Evolutionary conservation across 2,797 vertebrate genomes (phyloP).

Genomic region (Taenioides sp.): DNA sequence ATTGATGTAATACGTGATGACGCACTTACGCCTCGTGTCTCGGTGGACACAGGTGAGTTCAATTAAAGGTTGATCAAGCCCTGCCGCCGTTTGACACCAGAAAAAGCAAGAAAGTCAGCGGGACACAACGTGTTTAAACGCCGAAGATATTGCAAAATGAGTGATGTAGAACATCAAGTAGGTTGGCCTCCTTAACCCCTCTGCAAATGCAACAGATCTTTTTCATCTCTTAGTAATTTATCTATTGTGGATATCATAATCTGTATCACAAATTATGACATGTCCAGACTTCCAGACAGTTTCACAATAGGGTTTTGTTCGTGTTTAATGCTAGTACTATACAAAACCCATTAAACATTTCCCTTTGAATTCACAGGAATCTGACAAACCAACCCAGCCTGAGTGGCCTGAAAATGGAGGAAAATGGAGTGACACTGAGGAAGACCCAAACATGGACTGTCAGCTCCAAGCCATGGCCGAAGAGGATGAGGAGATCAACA

Average conservation of each 20-base stretch:
- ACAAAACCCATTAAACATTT: background rate
- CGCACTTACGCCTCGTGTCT: slow-evolving; percentile 4
- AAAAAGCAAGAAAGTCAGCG: slow-evolving; percentile 29
- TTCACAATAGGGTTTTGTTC: too few relatives aligned
- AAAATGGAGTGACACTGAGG: slow-evolving; percentile 74
- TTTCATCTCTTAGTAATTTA: background rate
- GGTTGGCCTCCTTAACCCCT: slow-evolving; percentile 21
- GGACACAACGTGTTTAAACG: background rate
- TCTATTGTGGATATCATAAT: background rate
- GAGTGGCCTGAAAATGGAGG: slow-evolving; percentile 76
- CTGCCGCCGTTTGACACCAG: background rate
- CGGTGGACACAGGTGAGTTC: slow-evolving; percentile 52
- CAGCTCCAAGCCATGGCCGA: slow-evolving; percentile 82
- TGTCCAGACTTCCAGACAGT: background rate
- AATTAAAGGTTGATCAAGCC: slow-evolving; percentile 56
- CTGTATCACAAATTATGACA: background rate
- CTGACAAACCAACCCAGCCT: slow-evolving; percentile 19
- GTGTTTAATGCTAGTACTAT: too few relatives aligned
- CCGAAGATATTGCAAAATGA: slow-evolving; percentile 40
- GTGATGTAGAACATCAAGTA: slow-evolving; percentile 58
- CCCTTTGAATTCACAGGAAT: slow-evolving; percentile 34
- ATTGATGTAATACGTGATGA: slow-evolving; percentile 16
- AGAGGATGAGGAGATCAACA: slow-evolving; percentile 83
- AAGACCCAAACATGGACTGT: slow-evolving; percentile 60
- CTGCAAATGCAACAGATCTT: background rate